phyloP scores from a whole-genome alignment of 1,140 invertebrate genomes.

The Drosophila bipectinata region DNA sequence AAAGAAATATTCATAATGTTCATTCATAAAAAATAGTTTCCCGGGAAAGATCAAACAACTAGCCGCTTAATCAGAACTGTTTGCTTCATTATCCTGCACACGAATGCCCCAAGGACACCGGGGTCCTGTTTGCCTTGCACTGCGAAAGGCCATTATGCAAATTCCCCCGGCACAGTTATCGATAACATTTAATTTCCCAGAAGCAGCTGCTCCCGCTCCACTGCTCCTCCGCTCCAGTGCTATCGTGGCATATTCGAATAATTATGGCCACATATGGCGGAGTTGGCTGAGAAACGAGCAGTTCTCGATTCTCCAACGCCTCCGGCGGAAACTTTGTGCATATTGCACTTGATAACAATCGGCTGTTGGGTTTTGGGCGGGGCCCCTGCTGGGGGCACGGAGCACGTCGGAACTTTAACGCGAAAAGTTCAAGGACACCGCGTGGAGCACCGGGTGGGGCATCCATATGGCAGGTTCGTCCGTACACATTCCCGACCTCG shows the following conservation, averaged over 20 bases:
- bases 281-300: slow-evolving; percentile 55
- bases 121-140: slow-evolving; percentile 29
- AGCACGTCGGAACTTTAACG: slow-evolving; percentile 40
- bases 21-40: neutral
- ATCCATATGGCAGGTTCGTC: slow-evolving; percentile 15
- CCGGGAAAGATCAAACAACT: neutral
- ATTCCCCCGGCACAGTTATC: slow-evolving; percentile 50
- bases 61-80: slow-evolving; percentile 49
- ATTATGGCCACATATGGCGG: slow-evolving; percentile 72
- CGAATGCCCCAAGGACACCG: slow-evolving; percentile 26
- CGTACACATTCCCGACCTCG: slow-evolving; percentile 4
- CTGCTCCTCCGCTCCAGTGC: slow-evolving; percentile 2
- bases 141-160: slow-evolving; percentile 50
- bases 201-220: slow-evolving; percentile 39
- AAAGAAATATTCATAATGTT: neutral
- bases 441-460: slow-evolving; percentile 5
- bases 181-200: slow-evolving; percentile 52
- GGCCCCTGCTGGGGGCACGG: neutral
- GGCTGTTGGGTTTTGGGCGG: slow-evolving; percentile 24
- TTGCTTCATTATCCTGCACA: slow-evolving; percentile 53
- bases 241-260: slow-evolving; percentile 75
- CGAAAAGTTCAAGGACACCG: slow-evolving; percentile 75
- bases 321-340: slow-evolving; percentile 65
- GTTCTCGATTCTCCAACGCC: slow-evolving; percentile 20
- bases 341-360: slow-evolving; percentile 79